Base-by-base conservation (phyloP, 2,797 vertebrate species). In the Botia almorhae region DNA sequence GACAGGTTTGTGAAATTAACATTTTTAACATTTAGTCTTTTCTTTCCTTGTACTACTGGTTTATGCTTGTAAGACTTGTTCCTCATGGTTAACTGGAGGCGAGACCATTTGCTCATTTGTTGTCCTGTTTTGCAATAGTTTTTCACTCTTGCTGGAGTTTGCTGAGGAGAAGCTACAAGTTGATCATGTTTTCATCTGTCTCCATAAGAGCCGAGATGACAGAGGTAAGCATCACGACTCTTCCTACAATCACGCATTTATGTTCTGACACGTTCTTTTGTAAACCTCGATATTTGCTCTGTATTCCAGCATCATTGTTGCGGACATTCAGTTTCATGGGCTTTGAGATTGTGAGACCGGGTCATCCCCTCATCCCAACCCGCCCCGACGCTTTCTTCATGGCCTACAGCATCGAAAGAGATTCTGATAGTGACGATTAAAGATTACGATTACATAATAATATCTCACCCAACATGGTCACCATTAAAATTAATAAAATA, bases 291-390 rank as follows among this genome's bases (percentile, higher is more conserved):
- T 39, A 2, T 50, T 17, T 21, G 4, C 16, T 55, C 2, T 73
- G 2, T 33, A 12, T 78, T 23, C 17, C 89, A 99, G 97, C 97
- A 89, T 94, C 96, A 77, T 89, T 99, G 89, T 95, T 99, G 90
- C 95, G 96, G 68, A 98, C 97, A 53, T 99, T 98, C 95, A 96
- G 97, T 94, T 99, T 98, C 93, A 93, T 99, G 95, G 97, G 97
- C 96, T 98, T 99, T 97, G 97, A 98, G 96, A 98, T 98, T 97
- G 97, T 99, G 95, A 96, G 96, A 97, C 97, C 97, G 80, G 98
- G 97, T 92, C 97, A 99, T 94, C 95, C 97, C 95, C 96, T 98
- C 87, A 94, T 98, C 94, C 97, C 97, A 85, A 92, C 96, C 92
- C 96, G 97, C 94, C 96, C 97, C 81, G 97, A 99, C 56, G 97